Evolutionary conservation across 1,140 invertebrate species (phyloP).

Genomic region (Atta texana): DNA sequence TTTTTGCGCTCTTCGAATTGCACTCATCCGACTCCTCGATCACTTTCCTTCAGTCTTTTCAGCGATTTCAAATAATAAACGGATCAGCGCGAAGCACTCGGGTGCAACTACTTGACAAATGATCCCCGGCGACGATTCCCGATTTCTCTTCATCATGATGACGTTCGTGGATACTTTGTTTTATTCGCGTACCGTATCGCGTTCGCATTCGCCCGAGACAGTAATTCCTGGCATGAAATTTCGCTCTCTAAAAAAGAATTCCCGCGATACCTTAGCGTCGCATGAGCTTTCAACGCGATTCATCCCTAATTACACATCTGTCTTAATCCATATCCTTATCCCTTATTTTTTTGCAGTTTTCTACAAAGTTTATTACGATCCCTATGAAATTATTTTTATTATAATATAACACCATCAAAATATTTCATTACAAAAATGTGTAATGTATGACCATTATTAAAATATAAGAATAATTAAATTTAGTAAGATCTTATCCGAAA

Average conservation of each 20-base stretch:
- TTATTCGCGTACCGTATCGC: slow-evolving; percentile 26
- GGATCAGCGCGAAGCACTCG: slow-evolving; percentile 39
- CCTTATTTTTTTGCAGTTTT: not conserved
- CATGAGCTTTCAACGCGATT: slow-evolving; percentile 24
- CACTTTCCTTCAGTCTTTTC: slow-evolving; percentile 46
- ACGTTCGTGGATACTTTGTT: slow-evolving; percentile 49
- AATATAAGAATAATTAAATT: not conserved
- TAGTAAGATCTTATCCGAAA: not conserved
- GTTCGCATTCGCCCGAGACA: not conserved
- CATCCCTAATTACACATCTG: slow-evolving; percentile 32
- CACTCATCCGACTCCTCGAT: slow-evolving; percentile 33
- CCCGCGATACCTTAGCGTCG: slow-evolving; percentile 14
- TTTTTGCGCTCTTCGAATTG: slow-evolving; percentile 18
- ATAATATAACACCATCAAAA: not conserved
- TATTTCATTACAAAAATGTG: not conserved
- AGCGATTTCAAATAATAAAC: slow-evolving; percentile 58
- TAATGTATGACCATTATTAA: not conserved
- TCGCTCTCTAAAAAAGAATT: slow-evolving; percentile 17
- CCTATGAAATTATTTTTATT: not conserved
- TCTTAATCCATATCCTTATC: slow-evolving; percentile 43
- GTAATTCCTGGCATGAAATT: slow-evolving; percentile 34
- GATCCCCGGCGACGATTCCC: slow-evolving; percentile 50
- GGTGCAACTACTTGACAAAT: slow-evolving; percentile 53
- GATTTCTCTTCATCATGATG: slow-evolving; percentile 55
- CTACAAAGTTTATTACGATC: not conserved